Evolutionary conservation across 1,140 invertebrate genomes (phyloP), one percentile per base, ranked within the genome.

Genomic region (Drosophila littoralis): DNA sequence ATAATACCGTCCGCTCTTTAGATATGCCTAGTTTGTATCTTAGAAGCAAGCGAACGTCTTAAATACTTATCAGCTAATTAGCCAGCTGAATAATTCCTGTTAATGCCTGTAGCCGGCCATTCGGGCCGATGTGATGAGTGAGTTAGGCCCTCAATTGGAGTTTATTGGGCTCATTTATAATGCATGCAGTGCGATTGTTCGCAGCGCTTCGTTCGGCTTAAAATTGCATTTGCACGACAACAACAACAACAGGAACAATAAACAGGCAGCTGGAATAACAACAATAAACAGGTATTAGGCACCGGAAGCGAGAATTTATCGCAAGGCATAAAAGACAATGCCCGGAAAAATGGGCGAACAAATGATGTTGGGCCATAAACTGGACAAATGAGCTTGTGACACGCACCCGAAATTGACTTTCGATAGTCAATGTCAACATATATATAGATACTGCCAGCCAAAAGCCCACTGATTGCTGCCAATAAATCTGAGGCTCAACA

Each of bases 331-430:
- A 89, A 88, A 88, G 74, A 32, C 40, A 28, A 22, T 28, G n/a
- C 6, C 35, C 15, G 72, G 75, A 59, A 85, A 84, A 83, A 83
- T 85, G 77, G 32, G 38, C 59, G 67, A 77, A 75, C 80, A 83
- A 80, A 80, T 88, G 77, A 89, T 89, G 85, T 70, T 75, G 71
- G 36, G 63, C 80, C 71, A 89, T 89, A 90, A 89, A 89, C 85
- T 78, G 84, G 80, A 89, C 85, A 89, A 89, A 89, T 89, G 84
- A 90, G 84, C 73, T 72, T 89, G 80, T 90, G 84, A 78, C 84
- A 89, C 84, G 84, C 84, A 89, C 60, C 81, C 84, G 61, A 84
- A 89, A 89, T 89, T 89, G 85, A 89, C 84, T 89, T 89, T 89
- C 84, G 82, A 90, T 86, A 86, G 83, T 79, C 76, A 86, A 81